Evolutionary conservation across 2,888 invertebrate species (phyloP), one percentile per base, ranked within the genome.

Genomic region (Caenorhabditis doughertyi): DNA sequence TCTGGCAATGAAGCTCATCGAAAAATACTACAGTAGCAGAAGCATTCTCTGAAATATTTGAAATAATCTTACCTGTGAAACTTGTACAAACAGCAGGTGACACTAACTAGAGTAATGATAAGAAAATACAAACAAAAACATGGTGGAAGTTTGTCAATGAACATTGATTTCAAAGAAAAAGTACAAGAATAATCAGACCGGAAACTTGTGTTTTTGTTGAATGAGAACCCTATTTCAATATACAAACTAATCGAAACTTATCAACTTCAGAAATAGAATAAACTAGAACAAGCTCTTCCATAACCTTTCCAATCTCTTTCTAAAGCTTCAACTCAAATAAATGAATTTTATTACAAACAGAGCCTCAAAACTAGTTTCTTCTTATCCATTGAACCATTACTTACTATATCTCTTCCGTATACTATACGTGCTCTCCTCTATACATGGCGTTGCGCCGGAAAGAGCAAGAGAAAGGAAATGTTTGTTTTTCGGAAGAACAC

Each of bases 311-410:
- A 7, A 29, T 29, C 27, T 23, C 29, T 47, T 49, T 18, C 56
- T 32, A 62, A 72, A 73, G 64, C 65, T 64, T 35, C 64, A 73
- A 73, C 64, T 56, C 73, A 73, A 65, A 73, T 25, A 73, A 72
- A 72, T 13, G 4, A 18, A 13, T 13, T 53, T 18, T 32, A 42
- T 53, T 55, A 62, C 60, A 72, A 71, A 58, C 71, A 62, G 49
- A 62, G 47, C 56, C n/a, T n/a, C 35, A 3, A 58, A 58, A 58
- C 47, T 55, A 35, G 35, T 51, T 67, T 44, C 27, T 35, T 9
- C 21, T n/a, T n/a, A n/a, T n/a, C 11, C 39, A 39, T 39, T 16
- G 13, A 39, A 27, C n/a, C 29, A 27, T 1, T 51, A n/a, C n/a
- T 25, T 23, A 58, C 58, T 35, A 58, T 71, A 42, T 23, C 16